Evolutionary conservation across 1,140 invertebrate genomes (phyloP), one percentile per base, ranked within the genome.

Genomic region (Lerema accius): DNA sequence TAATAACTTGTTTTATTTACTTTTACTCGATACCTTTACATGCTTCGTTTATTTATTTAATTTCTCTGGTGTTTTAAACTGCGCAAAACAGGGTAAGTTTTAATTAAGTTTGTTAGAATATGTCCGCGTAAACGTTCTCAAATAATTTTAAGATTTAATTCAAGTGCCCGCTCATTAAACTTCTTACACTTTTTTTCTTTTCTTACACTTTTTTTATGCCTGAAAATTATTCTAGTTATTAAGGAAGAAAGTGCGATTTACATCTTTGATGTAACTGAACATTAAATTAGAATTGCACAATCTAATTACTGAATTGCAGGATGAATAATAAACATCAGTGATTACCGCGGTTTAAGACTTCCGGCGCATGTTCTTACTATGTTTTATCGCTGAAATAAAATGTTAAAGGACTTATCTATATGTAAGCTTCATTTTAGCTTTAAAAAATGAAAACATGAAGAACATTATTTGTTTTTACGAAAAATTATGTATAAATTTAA

Each of bases 11-110:
- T 28, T 46, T 32, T 17, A 0, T 11, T 28, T 37, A 19, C 17
- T n/a, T 58, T 5, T 37, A 16, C 14, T 10, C 11, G 9, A 5
- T 15, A 15, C 10, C 10, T 17, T 9, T 11, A 7, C 17, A 46
- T 13, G 10, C 11, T 19, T 28, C 11, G 26, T 56, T 46, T 45
- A 32, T 56, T 46, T 45, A 32, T 46, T 16, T 35, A 35, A 58
- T 37, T 58, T 37, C 42, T 17, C 15, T 0, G 28, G 32, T 19
- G 40, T 28, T 13, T 58, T 46, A 46, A 16, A 16, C 43, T 46
- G 23, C 55, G 15, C 23, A 14, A 45, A 37, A 45, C 39, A 37
- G 55, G 55, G 55, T 58, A 58, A 58, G 55, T 56, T 58, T 56
- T 35, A 58, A 46, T 58, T 46, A 16, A 58, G 42, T 58, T 58